Evolutionary conservation across 1,140 invertebrate genomes (phyloP), one percentile per base, ranked within the genome.

Genomic region (Orchesella cincta): DNA sequence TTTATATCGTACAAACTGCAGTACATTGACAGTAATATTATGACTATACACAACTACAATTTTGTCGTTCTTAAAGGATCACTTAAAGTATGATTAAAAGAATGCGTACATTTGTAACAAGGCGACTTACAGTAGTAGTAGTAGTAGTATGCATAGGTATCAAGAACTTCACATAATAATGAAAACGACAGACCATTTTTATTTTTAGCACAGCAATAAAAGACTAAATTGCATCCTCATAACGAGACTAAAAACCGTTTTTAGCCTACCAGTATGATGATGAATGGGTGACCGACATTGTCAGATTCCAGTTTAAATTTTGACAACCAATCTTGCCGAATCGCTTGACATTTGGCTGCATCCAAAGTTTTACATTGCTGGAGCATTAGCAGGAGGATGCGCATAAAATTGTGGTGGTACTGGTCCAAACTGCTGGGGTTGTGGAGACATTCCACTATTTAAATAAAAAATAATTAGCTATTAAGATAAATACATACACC

Each of bases 351-450:
- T n/a, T n/a, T n/a, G n/a, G n/a, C n/a, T n/a, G n/a, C n/a, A n/a
- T n/a, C n/a, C n/a, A n/a, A n/a, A n/a, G n/a, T n/a, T 52, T 74
- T 54, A 74, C 73, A 74, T 74, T 26, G 73, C 31, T 1, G 73
- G 73, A 12, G 73, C 73, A 57, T 74, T 74, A 28, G 73, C 73
- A 18, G 72, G 72, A 12, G 39, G 51, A 34, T 74, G 31, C 18
- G 31, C 26, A 54, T 74, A 74, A 76, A 76, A 76, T 52, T 76
- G 75, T 39, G 26, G 75, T 26, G 34, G 74, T 18, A 28, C 5
- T n/a, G 71, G 8, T 67, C 62, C 39, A 67, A 46, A 46, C 39
- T 46, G 62, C 23, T 67, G 62, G 26, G 62, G 75, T 29, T 67
- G 62, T 33, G 62, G 62, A 31, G 62, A 29, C 31, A 67, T 14